Conservation (phyloP, 2,888 invertebrate genomes). For the Drosophila ochracea region DNA sequence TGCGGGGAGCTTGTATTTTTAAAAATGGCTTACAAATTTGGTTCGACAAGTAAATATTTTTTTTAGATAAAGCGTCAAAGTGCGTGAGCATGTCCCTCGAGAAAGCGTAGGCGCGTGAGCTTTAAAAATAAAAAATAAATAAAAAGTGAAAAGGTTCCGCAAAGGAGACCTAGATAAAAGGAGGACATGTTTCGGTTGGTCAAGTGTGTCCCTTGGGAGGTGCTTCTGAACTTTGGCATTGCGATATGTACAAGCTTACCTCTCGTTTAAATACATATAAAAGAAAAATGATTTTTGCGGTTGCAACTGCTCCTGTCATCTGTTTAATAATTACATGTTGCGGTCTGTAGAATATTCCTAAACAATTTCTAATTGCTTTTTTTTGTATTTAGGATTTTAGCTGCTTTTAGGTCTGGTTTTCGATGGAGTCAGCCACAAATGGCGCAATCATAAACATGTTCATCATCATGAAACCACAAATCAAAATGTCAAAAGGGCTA, state of each 20-base stretch:
- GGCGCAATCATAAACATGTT: slow-evolving; percentile 53
- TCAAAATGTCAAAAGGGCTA: slow-evolving; percentile 72
- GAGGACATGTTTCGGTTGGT: slow-evolving; percentile 51
- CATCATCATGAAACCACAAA: slow-evolving; percentile 65
- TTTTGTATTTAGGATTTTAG: slow-evolving; percentile 2
- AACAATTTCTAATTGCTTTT: slow-evolving; percentile 36
- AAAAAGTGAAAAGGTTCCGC: slow-evolving; percentile 16
- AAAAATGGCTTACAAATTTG: slow-evolving; percentile 65
- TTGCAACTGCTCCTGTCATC: slow-evolving; percentile 65
- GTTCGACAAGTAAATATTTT: slow-evolving; percentile 65
- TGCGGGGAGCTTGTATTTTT: slow-evolving; percentile 47
- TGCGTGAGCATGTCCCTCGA: slow-evolving; percentile 64
- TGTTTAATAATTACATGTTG: slow-evolving; percentile 45
- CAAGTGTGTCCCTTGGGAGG: slow-evolving; percentile 26
- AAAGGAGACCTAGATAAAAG: slow-evolving; percentile 36
- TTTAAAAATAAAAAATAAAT: slow-evolving; percentile 34
- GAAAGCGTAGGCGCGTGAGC: slow-evolving; percentile 55
- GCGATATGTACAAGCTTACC: slow-evolving; percentile 11
- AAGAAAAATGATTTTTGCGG: slow-evolving; percentile 51
- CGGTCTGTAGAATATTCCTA: slow-evolving; percentile 49
- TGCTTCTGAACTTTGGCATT: slow-evolving; percentile 39
- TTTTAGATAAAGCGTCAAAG: slow-evolving; percentile 64
- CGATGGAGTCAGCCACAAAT: slow-evolving; percentile 38
- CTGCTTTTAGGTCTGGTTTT: neutral
- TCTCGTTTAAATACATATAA: slow-evolving; percentile 2